Base-by-base conservation (phyloP, 2,797 vertebrate genomes). In the Sarcoramphus papa region DNA sequence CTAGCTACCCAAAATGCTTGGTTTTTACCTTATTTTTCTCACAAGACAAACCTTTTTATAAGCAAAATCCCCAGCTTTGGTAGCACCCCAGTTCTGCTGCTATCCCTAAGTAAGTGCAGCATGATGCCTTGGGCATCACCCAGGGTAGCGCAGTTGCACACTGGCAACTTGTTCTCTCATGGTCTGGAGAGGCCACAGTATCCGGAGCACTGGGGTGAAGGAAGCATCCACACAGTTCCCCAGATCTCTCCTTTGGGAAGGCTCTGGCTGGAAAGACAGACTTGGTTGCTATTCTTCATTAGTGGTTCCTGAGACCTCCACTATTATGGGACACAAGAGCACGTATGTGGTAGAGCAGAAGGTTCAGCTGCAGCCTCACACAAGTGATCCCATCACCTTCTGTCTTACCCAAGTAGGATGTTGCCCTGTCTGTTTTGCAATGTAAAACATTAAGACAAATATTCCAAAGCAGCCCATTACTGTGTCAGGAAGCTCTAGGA, bases 121-220 rank as follows among this genome's bases (percentile, higher is more conserved):
- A 6, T 22, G 9, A 37, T 54, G 25, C 47, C 48, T 18, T 0
- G 0, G 25, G 19, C 22, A 77, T 19, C 40, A 35, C 24, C 14
- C 5, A 0, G 10, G 22, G 21, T 18, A 45, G 24, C 21, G 77
- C 48, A 82, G 40, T 31, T 4, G 0, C 35, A 40, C 1, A 4
- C 20, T 2, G 4, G 4, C 35, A 63, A 25, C 30, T 91, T 83
- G 20, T 43, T 50, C 10, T 83, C 24, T 77, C 30, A 6, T 1
- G 4, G 11, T 53, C 37, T 67, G 37, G 31, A 21, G 27, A 63
- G 13, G 18, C 12, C 27, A 50, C 8, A 0, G 0, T 48, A 24
- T 40, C n/a, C 3, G 11, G 15, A 56, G 25, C 13, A 14, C 22
- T 57, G 27, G 45, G 41, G 40, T 60, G 40, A 54, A 14, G 40